Evolutionary conservation across 2,113 vertebrate species (phyloP).

Genomic region (Ibidorhyncha struthersii): DNA sequence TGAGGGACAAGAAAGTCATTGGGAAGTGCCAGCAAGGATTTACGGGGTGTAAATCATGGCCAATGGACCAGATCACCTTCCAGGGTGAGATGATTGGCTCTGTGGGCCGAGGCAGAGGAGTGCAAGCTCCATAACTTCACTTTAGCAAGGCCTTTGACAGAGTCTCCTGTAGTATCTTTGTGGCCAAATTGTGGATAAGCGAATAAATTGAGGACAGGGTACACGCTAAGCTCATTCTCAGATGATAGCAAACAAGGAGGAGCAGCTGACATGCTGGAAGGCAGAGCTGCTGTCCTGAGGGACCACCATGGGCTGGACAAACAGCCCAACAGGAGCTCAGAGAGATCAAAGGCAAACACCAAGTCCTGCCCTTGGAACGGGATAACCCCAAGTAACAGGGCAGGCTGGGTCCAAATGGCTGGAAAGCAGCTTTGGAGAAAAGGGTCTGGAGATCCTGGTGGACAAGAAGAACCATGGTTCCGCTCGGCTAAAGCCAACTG

Average conservation of each 20-base stretch:
- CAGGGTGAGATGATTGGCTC: neutral
- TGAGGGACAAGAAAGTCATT: accelerated
- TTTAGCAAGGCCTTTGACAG: neutral
- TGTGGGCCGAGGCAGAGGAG: neutral
- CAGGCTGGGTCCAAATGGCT: neutral
- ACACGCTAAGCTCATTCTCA: neutral
- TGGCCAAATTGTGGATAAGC: neutral
- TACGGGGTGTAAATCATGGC: accelerated
- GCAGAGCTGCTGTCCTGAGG: neutral
- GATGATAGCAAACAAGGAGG: neutral
- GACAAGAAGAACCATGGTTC: neutral
- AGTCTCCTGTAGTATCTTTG: neutral
- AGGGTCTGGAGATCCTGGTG: neutral
- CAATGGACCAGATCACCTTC: neutral
- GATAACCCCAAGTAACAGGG: neutral
- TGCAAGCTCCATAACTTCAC: neutral
- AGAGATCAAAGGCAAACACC: neutral
- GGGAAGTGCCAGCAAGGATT: neutral
- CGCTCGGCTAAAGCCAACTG: neutral
- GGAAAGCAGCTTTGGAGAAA: neutral
- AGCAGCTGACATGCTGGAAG: neutral
- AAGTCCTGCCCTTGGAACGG: neutral
- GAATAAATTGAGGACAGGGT: neutral
- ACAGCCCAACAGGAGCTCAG: neutral
- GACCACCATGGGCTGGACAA: neutral